A percentile compares a stretch with the other conserved stretches of the same genome.
Evolutionary conservation across 1,140 invertebrate species (phyloP).

Genomic region (Phymorhynchus buccinoides): DNA sequence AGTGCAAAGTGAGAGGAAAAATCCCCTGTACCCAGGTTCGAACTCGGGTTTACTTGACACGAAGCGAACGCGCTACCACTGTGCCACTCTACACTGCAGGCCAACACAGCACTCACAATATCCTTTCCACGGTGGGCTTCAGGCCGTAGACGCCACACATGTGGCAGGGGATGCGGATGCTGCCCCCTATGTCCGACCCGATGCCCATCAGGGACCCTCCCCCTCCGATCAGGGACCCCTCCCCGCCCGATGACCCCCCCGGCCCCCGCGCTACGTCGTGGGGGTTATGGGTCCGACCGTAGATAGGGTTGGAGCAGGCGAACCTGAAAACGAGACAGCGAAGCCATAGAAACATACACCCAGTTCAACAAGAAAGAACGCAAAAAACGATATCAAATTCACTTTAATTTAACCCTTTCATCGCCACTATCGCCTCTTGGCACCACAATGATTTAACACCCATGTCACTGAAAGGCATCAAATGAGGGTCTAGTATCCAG

Average conservation of each 20-base stretch:
- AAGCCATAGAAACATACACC: too few relatives aligned
- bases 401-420: too few relatives aligned
- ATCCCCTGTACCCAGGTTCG: too few relatives aligned
- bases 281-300: conserved; percentile 73
- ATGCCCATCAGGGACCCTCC: conserved; percentile 72
- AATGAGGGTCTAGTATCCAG: too few relatives aligned
- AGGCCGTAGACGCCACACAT: conserved; percentile 73
- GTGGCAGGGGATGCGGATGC: conserved; percentile 71
- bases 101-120: conserved; percentile 43
- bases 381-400: too few relatives aligned
- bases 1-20: too few relatives aligned
- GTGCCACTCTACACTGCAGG: background rate
- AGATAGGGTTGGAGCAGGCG: conserved; percentile 75
- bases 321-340: conserved; percentile 47
- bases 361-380: too few relatives aligned
- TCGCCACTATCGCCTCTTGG: too few relatives aligned
- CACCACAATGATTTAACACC: too few relatives aligned
- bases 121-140: conserved; percentile 74
- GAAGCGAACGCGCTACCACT: too few relatives aligned
- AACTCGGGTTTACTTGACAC: too few relatives aligned
- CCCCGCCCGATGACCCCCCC: conserved; percentile 73
- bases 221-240: conserved; percentile 70
- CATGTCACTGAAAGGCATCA: too few relatives aligned
- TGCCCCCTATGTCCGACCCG: conserved; percentile 73
- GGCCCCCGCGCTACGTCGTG: conserved; percentile 61